Percentiles rank a stretch among this genome's conserved stretches.
These are phyloP conservation scores for Macaria notata DNA, from an alignment of 2,888 invertebrate genomes.

Conservation along the genomic window DNA sequence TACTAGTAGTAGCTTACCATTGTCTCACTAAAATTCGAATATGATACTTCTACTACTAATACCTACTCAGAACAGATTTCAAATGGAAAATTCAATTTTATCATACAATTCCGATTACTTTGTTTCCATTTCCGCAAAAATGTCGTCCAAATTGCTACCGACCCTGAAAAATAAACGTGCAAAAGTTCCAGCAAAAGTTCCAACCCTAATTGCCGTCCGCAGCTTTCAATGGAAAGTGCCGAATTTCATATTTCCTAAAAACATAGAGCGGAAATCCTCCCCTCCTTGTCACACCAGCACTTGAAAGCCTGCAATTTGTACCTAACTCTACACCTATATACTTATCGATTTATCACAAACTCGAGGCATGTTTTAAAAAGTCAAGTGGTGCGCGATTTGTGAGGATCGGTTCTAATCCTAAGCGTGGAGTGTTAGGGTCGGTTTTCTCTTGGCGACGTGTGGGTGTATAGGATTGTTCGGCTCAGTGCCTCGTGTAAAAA, in stretches of 20 bases:
- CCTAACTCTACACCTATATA: conserved; percentile 70
- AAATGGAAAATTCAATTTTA: no score
- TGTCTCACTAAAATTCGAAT: no score
- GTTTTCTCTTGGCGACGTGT: conserved; percentile 42
- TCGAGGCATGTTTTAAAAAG: conserved; percentile 67
- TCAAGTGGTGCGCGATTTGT: conserved; percentile 37
- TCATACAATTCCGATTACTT: no score
- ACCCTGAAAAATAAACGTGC: conserved; percentile 2
- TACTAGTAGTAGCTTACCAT: no score
- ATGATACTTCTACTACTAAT: no score
- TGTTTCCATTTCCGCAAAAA: not conserved
- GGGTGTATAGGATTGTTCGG: conserved; percentile 60
- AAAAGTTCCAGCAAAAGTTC: conserved; percentile 12
- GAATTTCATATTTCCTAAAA: conserved; percentile 67
- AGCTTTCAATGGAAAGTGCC: conserved; percentile 31
- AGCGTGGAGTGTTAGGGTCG: conserved; percentile 37
- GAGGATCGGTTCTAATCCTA: conserved; percentile 19
- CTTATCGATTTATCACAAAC: conserved; percentile 80
- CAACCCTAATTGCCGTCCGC: conserved; percentile 21
- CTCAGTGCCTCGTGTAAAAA: conserved; percentile 67
- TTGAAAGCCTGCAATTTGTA: conserved; percentile 76
- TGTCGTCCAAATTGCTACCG: not conserved
- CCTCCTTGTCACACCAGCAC: conserved; percentile 62
- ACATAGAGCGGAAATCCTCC: conserved; percentile 58
- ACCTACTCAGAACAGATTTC: no score